Base-by-base conservation (phyloP, 2,113 vertebrate species). In the Channa argus region DNA sequence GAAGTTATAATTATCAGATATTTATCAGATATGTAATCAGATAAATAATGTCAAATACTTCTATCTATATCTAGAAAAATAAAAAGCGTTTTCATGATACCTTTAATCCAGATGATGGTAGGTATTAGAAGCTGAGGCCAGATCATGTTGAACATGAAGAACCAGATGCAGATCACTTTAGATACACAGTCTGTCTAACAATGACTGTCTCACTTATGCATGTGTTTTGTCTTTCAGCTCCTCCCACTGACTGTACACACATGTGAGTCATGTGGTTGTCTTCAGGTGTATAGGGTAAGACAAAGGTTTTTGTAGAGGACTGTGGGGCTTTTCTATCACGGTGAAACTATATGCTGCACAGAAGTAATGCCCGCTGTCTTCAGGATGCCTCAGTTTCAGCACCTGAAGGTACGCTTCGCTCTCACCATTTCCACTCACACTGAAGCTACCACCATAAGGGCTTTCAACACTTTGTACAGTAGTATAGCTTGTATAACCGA, bases 311-410 rank as follows among this genome's bases (percentile, higher is more conserved):
- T 74, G 54, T 66, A 0, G 8, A 14, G 45, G 24, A 38, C 39
- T 61, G 6, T 60, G 34, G 10, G 13, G 1, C 43, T 54, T 71
- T 60, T 60, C 13, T 15, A 34, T n/a, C 5, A 0, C 4, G 1
- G 68, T 79, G 76, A 2, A 9, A 47, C 33, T 67, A 12, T 13
- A 70, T 5, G 55, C 74, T 43, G 80, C 58, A 24, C 80, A 83
- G 47, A 83, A 73, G 59, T 83, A 83, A 58, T 64, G 33, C 41
- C 77, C 80, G 1, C 36, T 77, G 60, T 91, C 75, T 49, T 77
- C 39, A 2, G 39, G 39, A 45, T 54, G 68, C 15, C 59, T 72
- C 15, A 72, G 47, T 7, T 63, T 75, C 2, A 51, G 8, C 13
- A 90, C 39, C 13, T 86, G 74, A 4, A 91, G 70, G 45, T 36